Percentiles rank a stretch among this genome's conserved stretches.
Conservation (phyloP, 2,113 vertebrate genomes). For the Corvus cornix region DNA sequence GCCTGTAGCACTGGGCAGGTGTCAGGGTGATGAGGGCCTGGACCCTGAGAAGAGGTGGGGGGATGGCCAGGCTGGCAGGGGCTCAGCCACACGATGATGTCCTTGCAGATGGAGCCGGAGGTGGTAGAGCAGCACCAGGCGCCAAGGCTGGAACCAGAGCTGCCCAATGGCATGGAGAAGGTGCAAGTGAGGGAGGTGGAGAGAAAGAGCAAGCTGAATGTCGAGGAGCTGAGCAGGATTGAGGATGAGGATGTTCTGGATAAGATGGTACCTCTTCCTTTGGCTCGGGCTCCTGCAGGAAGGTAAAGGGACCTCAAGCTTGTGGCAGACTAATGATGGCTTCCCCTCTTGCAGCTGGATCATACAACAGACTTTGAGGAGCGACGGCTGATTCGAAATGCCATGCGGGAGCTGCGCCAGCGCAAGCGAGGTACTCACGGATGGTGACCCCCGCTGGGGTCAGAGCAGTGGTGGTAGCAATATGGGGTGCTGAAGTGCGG, state of each 20-base stretch:
- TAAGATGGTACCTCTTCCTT: conserved; percentile 85
- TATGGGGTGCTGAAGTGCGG: neutral
- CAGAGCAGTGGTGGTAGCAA: fast-evolving
- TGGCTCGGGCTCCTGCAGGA: neutral
- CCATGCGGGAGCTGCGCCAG: conserved; percentile 93
- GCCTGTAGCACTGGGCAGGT: neutral
- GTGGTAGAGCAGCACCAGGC: conserved; percentile 69
- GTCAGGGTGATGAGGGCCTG: neutral
- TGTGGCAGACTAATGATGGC: neutral
- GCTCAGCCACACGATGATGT: neutral
- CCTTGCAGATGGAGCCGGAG: conserved; percentile 80
- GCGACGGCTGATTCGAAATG: conserved; percentile 89
- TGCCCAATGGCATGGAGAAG: conserved; percentile 76
- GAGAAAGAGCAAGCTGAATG: conserved; percentile 71
- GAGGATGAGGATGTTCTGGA: conserved; percentile 93
- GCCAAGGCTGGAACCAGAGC: conserved; percentile 32
- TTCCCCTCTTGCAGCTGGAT: conserved; percentile 81
- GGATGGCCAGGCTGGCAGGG: fast-evolving
- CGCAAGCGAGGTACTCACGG: conserved; percentile 87
- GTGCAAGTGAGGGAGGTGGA: conserved; percentile 58
- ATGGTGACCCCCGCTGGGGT: fast-evolving
- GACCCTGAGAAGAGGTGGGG: neutral
- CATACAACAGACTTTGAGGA: conserved; percentile 90
- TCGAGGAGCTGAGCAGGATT: conserved; percentile 83
- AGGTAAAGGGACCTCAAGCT: neutral